These are phyloP conservation scores for Lanistes nyassanus DNA, from an alignment of 1,140 invertebrate species.

Conservation along the genomic window DNA sequence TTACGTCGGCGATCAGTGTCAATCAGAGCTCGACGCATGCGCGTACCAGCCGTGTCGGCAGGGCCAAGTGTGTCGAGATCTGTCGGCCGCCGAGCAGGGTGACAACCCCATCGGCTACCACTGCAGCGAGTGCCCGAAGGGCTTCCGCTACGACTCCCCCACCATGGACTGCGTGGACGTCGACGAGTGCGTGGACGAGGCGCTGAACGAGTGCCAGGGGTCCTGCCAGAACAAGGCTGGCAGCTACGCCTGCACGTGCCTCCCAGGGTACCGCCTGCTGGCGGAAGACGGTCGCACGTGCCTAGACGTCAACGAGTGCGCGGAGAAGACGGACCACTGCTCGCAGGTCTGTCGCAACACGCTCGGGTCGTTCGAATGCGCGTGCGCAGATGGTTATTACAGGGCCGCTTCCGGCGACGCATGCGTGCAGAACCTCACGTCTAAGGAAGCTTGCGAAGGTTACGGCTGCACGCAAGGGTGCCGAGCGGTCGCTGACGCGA, in stretches of 20 bases:
- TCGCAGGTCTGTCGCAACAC: conserved; percentile 50
- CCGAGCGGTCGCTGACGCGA: neutral
- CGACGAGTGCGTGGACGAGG: too few species aligned
- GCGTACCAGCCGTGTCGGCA: conserved; percentile 17
- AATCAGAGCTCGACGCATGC: conserved; percentile 25
- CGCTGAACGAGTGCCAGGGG: too few species aligned
- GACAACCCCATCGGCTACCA: neutral
- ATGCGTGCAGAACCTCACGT: neutral
- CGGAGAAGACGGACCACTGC: conserved; percentile 50
- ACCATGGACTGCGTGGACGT: too few species aligned
- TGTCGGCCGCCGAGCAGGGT: neutral
- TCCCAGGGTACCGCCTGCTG: conserved; percentile 26
- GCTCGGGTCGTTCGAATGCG: conserved; percentile 40
- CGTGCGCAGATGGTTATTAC: conserved; percentile 36
- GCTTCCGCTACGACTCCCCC: neutral
- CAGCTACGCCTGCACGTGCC: conserved; percentile 36
- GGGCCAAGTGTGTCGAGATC: conserved; percentile 15
- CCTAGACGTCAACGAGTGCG: conserved; percentile 64
- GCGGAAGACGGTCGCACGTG: neutral
- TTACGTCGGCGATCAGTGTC: conserved; percentile 18
- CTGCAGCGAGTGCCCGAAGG: conserved; percentile 7
- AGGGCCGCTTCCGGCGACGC: neutral
- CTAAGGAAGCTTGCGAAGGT: neutral
- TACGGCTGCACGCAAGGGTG: neutral
- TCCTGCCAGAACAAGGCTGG: conserved; percentile 43